These are phyloP conservation scores for Odontocolon sp. DNA, from an alignment of 2,888 invertebrate species.

Conservation along the genomic window DNA sequence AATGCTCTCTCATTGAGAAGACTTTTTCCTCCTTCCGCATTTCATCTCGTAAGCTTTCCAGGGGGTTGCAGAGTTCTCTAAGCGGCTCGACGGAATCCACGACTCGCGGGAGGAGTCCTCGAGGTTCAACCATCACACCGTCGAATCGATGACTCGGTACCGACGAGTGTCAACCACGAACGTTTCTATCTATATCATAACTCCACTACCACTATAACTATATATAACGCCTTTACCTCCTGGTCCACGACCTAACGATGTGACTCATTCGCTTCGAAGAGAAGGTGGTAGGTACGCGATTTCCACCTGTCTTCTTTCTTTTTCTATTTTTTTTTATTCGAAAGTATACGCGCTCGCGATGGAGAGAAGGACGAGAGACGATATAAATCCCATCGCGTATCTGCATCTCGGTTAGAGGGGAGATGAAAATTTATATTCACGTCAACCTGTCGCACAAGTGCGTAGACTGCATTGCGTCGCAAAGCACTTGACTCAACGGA, in stretches of 20 bases:
- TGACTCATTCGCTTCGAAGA: background rate
- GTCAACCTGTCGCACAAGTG: background rate
- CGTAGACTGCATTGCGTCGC: conserved; percentile 16
- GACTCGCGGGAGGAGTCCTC: background rate
- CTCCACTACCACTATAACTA: background rate
- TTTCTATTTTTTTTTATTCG: background rate
- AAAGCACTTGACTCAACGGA: background rate
- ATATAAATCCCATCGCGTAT: background rate
- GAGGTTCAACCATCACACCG: background rate
- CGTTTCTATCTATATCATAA: too few relatives aligned
- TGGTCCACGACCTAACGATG: conserved; percentile 3
- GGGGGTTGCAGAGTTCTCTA: conserved; percentile 1
- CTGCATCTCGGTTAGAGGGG: conserved; percentile 13
- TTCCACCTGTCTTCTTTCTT: background rate
- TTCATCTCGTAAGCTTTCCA: conserved; percentile 5
- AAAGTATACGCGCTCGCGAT: background rate
- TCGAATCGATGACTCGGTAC: background rate
- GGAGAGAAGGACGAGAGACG: background rate
- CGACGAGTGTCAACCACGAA: background rate
- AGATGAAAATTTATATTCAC: background rate
- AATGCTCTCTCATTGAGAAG: conserved; percentile 27
- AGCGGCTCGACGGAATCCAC: conserved; percentile 27
- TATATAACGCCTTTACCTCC: background rate
- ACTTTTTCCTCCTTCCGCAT: conserved; percentile 16
- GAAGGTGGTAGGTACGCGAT: too few relatives aligned